A percentile compares a stretch with the other conserved stretches of the same genome.
Conservation (phyloP, 2,888 invertebrate species). For the Sminthurinus aureus region DNA sequence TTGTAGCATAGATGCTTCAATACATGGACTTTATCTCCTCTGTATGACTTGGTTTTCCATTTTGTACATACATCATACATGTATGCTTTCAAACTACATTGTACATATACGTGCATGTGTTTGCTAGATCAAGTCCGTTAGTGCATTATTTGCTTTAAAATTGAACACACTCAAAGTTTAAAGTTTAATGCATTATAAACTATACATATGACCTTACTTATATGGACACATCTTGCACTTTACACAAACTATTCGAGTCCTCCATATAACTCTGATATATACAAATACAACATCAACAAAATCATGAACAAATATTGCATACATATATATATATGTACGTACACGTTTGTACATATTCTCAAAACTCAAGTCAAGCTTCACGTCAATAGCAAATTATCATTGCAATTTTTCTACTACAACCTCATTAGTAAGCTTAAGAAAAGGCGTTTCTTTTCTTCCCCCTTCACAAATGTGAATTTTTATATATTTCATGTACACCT, state of each 20-base stretch:
- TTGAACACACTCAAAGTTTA: conserved; percentile 6
- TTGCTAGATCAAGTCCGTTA: neutral
- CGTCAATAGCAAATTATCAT: conserved; percentile 16
- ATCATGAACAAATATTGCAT: neutral
- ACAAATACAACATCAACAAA: too few species aligned
- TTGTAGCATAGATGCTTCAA: neutral
- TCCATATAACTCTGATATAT: neutral
- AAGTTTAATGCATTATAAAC: neutral
- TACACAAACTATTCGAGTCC: neutral
- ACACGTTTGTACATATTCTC: neutral
- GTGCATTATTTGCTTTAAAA: neutral
- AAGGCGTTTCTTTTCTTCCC: conserved; percentile 14
- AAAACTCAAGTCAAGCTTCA: conserved; percentile 2
- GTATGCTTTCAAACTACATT: neutral
- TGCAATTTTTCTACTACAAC: conserved; percentile 19
- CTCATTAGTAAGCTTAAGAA: conserved; percentile 19
- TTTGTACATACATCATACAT: neutral
- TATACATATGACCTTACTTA: neutral
- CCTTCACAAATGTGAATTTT: conserved; percentile 13
- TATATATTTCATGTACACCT: neutral
- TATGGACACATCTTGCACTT: conserved; percentile 9
- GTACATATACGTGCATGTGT: neutral
- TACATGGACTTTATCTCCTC: neutral
- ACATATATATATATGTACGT: neutral
- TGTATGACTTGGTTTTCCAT: neutral